These are phyloP conservation scores for Conus ventricosus DNA, from an alignment of 1,140 invertebrate species.

Conservation along the genomic window DNA sequence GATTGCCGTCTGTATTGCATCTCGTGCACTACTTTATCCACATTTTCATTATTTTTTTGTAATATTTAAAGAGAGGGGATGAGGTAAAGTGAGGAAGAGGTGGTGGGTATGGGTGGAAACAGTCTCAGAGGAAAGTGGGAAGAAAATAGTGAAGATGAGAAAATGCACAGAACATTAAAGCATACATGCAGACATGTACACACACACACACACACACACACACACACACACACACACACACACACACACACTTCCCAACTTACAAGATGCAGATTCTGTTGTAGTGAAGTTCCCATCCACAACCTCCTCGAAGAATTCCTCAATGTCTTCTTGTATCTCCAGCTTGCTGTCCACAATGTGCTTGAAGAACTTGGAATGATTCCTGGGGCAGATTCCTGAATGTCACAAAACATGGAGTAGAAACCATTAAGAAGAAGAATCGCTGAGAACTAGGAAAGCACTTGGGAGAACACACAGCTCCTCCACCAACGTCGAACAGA, in stretches of 20 bases:
- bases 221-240: neutral
- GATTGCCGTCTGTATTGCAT: too few relatives aligned
- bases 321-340: conserved; percentile 79
- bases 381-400: conserved; percentile 65
- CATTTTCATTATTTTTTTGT: too few relatives aligned
- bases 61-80: too few relatives aligned
- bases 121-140: too few relatives aligned
- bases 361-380: conserved; percentile 74
- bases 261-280: conserved; percentile 51
- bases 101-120: too few relatives aligned
- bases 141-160: conserved; percentile 1
- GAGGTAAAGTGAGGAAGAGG: too few relatives aligned
- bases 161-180: neutral
- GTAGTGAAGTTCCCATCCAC: conserved; percentile 77
- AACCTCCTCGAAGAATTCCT: conserved; percentile 77
- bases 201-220: neutral
- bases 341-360: conserved; percentile 77
- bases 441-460: too few relatives aligned
- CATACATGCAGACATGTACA: neutral
- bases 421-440: too few relatives aligned
- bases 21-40: too few relatives aligned
- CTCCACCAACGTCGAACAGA: too few relatives aligned
- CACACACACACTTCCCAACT: too few relatives aligned
- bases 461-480: too few relatives aligned
- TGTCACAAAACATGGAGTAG: neutral